Evolutionary conservation across 2,113 vertebrate species (phyloP), one percentile per base, ranked within the genome.

Genomic region (Podiceps cristatus): DNA sequence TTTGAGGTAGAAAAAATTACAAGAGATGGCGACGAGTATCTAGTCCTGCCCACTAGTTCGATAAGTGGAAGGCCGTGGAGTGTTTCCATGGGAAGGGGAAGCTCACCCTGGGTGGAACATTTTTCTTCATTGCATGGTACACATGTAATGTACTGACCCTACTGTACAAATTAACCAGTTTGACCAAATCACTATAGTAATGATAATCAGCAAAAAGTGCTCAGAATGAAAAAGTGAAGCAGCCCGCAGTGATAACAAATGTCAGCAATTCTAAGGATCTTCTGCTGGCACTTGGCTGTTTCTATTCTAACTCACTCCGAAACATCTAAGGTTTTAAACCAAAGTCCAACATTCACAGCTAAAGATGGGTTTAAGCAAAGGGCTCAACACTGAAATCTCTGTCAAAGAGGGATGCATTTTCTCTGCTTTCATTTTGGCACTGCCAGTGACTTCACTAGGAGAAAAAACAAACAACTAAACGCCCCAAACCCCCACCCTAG

Each of bases 91-190:
- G 72, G 45, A 84, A 79, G 37, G 25, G 33, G 68, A 80, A 88
- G 55, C 9, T 27, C 3, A 0, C 24, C 47, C 49, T 82, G 40
- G 67, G 79, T 18, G 80, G n/a, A 68, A 88, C 0, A 0, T 12
- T 64, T 76, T 83, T 86, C 27, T 62, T 92, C 40, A 42, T 7
- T 55, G 24, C 40, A 33, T 5, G 22, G 28, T 52, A 67, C 12
- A 37, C 11, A 28, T 1, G 7, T 13, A 52, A 55, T 15, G 9
- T 13, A 53, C 7, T 42, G 47, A 55, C 47, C 11, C 33, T 24
- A 45, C 10, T 35, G 55, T 28, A 64, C 18, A 59, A 50, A 69
- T 68, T 27, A 77, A 86, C 25, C 37, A 74, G 27, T 44, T 56
- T 67, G 23, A 87, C 19, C 24, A 85, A 40, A 85, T 25, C n/a